A percentile compares a stretch with the other conserved stretches of the same genome.
Conservation (phyloP, 2,888 invertebrate genomes). For the Anthoptus insignis region DNA sequence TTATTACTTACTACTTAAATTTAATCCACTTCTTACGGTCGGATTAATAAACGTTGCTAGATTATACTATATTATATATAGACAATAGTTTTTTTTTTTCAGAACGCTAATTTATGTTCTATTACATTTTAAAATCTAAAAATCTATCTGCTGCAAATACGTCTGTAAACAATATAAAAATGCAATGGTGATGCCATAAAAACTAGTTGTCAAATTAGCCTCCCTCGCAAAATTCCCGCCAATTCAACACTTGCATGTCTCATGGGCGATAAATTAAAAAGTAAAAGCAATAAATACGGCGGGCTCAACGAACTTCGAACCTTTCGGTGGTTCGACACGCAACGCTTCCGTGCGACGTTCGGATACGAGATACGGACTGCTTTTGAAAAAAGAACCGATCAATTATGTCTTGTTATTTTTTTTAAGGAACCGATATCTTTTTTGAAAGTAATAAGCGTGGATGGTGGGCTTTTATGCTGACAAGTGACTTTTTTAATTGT, state of each 20-base stretch:
- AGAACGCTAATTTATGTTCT: no score
- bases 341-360: conserved; percentile 44
- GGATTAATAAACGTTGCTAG: no score
- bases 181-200: not conserved
- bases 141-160: no score
- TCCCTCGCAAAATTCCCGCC: conserved; percentile 13
- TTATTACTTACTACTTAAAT: no score
- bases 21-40: no score
- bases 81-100: no score
- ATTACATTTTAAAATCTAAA: no score
- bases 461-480: conserved; percentile 11
- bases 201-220: conserved; percentile 14
- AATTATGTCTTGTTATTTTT: conserved; percentile 46
- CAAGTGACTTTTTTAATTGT: conserved; percentile 13
- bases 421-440: not conserved
- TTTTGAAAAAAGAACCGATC: conserved; percentile 39
- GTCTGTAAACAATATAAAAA: no score
- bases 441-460: conserved; percentile 17
- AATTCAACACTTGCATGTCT: conserved; percentile 27
- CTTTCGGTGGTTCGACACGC: conserved; percentile 52
- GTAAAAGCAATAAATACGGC: conserved; percentile 56
- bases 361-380: conserved; percentile 35
- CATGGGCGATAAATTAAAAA: conserved; percentile 44
- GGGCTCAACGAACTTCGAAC: conserved; percentile 52
- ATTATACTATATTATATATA: no score